A percentile compares a stretch with the other conserved stretches of the same genome.
Conservation (phyloP, 1,140 invertebrate genomes). For the Wasmannia auropunctata region DNA sequence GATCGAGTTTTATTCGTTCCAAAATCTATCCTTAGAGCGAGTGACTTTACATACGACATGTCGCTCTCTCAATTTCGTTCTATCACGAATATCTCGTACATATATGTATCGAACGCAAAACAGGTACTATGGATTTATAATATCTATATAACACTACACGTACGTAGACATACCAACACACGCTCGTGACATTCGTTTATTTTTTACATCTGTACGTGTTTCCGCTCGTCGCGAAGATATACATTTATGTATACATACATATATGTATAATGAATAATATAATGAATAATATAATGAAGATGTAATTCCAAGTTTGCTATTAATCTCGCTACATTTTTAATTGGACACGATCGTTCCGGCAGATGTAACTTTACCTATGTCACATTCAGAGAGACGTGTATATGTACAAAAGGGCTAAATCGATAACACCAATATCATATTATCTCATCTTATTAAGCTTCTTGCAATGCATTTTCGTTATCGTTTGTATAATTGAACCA, state of each 20-base stretch:
- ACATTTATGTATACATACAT: background rate
- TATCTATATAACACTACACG: constrained; percentile 11
- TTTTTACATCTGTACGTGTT: constrained; percentile 15
- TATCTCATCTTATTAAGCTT: constrained; percentile 12
- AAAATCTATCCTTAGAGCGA: background rate
- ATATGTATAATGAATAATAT: background rate
- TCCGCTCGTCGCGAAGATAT: background rate
- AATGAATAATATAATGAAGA: no score
- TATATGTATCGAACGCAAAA: constrained; percentile 13
- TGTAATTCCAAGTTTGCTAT: background rate
- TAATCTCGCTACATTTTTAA: background rate
- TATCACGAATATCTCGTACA: background rate
- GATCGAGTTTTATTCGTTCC: background rate
- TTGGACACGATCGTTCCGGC: background rate
- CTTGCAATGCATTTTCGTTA: background rate
- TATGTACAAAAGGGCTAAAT: constrained; percentile 18
- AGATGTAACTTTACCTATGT: constrained; percentile 3
- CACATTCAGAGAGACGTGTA: background rate
- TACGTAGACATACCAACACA: no score
- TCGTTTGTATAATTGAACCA: background rate
- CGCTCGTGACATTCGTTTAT: constrained; percentile 30
- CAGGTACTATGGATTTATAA: constrained; percentile 55
- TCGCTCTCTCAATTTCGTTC: background rate
- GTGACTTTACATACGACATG: no score
- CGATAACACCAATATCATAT: constrained; percentile 51